Evolutionary conservation across 2,888 invertebrate genomes (phyloP).

Genomic region (Drosophila demipolita): DNA sequence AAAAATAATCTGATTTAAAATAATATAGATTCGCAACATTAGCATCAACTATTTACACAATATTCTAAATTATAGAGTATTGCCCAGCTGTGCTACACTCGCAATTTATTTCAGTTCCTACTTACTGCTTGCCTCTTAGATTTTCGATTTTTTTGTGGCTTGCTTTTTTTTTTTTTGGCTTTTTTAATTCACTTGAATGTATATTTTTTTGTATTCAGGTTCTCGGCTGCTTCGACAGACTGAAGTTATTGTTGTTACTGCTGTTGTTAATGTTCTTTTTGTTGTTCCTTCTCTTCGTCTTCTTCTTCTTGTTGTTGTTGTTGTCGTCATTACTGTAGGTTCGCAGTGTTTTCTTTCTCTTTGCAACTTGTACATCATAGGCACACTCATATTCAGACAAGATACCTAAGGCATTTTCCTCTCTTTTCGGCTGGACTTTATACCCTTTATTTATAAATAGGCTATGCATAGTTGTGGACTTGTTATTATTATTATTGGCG

Average conservation of each 20-base stretch:
- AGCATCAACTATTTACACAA: not conserved
- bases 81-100: slow-evolving; percentile 3
- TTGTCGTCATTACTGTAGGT: slow-evolving; percentile 63
- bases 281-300: slow-evolving; percentile 35
- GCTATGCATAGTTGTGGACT: not conserved
- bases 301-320: slow-evolving; percentile 32
- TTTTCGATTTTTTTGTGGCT: slow-evolving; percentile 28
- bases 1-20: not conserved
- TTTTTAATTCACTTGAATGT: slow-evolving; percentile 39
- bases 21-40: not conserved
- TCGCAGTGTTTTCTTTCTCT: slow-evolving; percentile 36
- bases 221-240: slow-evolving; percentile 25
- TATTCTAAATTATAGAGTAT: slow-evolving; percentile 21
- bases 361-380: slow-evolving; percentile 50
- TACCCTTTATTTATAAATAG: slow-evolving; percentile 6
- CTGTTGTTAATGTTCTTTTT: slow-evolving; percentile 43
- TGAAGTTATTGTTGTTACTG: slow-evolving; percentile 28
- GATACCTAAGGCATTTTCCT: slow-evolving; percentile 6
- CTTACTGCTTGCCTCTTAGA: slow-evolving; percentile 30
- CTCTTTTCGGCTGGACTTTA: slow-evolving; percentile 17
- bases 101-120: slow-evolving; percentile 23
- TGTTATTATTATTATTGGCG: not conserved
- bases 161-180: slow-evolving; percentile 14
- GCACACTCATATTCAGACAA: slow-evolving; percentile 1
- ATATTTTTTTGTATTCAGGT: slow-evolving; percentile 46